These are phyloP conservation scores for Dascillus cervinus DNA, from an alignment of 2,888 invertebrate genomes.

Conservation along the genomic window DNA sequence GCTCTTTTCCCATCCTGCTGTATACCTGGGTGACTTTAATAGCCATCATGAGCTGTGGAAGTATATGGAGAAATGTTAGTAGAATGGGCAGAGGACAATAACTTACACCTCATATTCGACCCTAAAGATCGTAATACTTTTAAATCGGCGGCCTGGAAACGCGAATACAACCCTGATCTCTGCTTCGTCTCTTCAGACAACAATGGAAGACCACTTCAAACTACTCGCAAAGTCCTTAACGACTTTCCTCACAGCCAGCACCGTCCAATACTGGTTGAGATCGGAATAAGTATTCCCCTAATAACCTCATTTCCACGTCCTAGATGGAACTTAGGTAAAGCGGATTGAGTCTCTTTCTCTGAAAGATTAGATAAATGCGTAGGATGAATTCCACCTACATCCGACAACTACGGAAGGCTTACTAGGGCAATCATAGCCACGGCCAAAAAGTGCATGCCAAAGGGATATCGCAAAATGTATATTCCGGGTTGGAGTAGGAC, in stretches of 20 bases:
- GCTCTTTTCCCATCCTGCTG: too few species aligned
- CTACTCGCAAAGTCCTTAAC: too few species aligned
- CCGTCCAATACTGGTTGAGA: slow-evolving; percentile 8
- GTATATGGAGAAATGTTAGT: neutral
- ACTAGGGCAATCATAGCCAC: slow-evolving; percentile 8
- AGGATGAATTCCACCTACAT: slow-evolving; percentile 9
- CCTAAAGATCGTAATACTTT: too few species aligned
- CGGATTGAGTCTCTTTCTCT: too few species aligned
- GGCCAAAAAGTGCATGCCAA: slow-evolving; percentile 12
- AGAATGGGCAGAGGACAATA: slow-evolving; percentile 4
- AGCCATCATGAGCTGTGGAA: slow-evolving; percentile 6
- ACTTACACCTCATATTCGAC: slow-evolving; percentile 11
- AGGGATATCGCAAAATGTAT: slow-evolving; percentile 15
- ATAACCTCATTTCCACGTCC: slow-evolving; percentile 1
- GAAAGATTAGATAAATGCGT: too few species aligned
- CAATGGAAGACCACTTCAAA: too few species aligned
- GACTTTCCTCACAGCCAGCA: too few species aligned
- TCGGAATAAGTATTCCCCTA: slow-evolving; percentile 1
- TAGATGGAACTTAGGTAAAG: too few species aligned
- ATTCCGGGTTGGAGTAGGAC: slow-evolving; percentile 17
- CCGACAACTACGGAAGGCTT: slow-evolving; percentile 7
- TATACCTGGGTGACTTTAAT: slow-evolving; percentile 7
- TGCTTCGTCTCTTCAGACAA: too few species aligned
- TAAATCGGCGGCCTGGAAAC: too few species aligned
- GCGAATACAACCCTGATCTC: too few species aligned